phyloP scores from a whole-genome alignment of 2,113 vertebrate genomes.

The Emberiza fucata region DNA sequence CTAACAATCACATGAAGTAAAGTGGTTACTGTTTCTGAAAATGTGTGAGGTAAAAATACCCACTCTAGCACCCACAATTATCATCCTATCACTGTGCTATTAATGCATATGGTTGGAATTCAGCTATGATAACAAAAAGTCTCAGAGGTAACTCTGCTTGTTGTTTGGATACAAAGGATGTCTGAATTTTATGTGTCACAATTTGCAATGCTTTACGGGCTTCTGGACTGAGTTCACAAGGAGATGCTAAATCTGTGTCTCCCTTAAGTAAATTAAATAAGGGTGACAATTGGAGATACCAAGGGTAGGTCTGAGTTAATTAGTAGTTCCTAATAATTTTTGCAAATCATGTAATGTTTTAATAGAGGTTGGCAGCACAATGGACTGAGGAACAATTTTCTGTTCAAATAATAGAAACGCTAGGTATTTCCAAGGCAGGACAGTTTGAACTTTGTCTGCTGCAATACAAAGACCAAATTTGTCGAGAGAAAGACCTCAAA shows the following conservation, averaged over 20 bases:
- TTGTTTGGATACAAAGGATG: not conserved
- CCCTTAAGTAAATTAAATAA: not conserved
- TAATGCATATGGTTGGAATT: not conserved
- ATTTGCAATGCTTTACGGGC: not conserved
- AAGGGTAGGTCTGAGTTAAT: not conserved
- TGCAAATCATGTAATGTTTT: not conserved
- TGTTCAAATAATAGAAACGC: not conserved
- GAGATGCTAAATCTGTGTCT: not conserved
- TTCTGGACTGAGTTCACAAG: not conserved
- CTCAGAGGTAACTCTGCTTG: not conserved
- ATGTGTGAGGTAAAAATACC: not conserved
- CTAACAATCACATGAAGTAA: not conserved
- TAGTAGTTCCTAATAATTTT: not conserved
- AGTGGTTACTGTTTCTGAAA: not conserved
- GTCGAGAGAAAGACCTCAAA: not conserved
- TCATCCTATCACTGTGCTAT: not conserved
- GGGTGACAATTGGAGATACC: not conserved
- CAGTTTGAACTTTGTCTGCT: not conserved
- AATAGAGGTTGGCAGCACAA: not conserved
- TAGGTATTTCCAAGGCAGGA: not conserved
- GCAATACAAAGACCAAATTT: not conserved
- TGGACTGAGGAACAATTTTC: not conserved
- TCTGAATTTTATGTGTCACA: not conserved
- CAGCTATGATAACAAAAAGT: not conserved
- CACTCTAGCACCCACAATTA: not conserved